Evolutionary conservation across 2,888 invertebrate genomes (phyloP).

Genomic region (Drosophila subsilvestris): DNA sequence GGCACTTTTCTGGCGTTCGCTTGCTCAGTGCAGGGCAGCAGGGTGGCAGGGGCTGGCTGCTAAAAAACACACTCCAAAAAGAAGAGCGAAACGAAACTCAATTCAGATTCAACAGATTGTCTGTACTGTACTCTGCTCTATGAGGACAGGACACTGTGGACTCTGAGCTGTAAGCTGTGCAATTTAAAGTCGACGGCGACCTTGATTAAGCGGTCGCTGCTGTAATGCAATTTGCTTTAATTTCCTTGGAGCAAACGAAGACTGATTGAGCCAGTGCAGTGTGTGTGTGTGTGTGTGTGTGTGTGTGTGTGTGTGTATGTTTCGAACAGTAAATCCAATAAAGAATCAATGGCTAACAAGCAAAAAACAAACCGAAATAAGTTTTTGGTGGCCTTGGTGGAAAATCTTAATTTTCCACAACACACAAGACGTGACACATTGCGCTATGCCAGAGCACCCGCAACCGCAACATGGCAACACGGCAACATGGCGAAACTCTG

Average conservation of each 20-base stretch:
- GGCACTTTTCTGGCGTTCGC: conserved; percentile 44
- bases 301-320: not conserved
- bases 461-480: not conserved
- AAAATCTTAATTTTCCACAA: conserved; percentile 72
- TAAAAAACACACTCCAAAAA: not conserved
- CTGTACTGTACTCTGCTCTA: conserved; percentile 1
- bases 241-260: conserved; percentile 58
- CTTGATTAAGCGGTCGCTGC: conserved; percentile 32
- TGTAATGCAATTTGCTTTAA: conserved; percentile 66
- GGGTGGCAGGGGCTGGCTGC: no score
- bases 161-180: conserved; percentile 19
- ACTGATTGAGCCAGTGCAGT: conserved; percentile 64
- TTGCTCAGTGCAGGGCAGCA: conserved; percentile 47
- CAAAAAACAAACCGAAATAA: conserved; percentile 57
- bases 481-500: conserved; percentile 43
- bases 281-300: no score
- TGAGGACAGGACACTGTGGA: conserved; percentile 33
- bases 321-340: conserved; percentile 57
- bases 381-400: conserved; percentile 32
- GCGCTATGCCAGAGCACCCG: conserved; percentile 23
- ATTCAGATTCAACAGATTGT: conserved; percentile 52
- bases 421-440: conserved; percentile 70
- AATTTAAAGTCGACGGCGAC: conserved; percentile 22
- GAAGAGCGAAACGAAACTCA: conserved; percentile 18
- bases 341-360: conserved; percentile 69